Evolutionary conservation across 2,113 vertebrate genomes (phyloP).

Genomic region (Carlito syrichta): DNA sequence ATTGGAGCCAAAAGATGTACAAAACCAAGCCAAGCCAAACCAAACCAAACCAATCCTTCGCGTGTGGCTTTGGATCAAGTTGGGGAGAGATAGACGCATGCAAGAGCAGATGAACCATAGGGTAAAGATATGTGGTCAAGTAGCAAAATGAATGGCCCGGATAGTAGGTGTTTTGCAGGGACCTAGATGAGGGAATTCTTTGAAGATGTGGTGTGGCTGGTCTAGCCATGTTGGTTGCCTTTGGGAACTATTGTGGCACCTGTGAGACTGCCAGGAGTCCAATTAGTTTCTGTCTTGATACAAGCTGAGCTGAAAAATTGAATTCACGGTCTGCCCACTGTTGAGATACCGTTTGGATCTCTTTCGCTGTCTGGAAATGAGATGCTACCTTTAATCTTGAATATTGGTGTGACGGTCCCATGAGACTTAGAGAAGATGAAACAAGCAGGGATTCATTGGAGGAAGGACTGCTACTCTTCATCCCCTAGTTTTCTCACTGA

Average conservation of each 20-base stretch:
- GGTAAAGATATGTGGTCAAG: background rate
- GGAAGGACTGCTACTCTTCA: constrained; percentile 36
- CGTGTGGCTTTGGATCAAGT: background rate
- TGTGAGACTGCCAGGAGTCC: background rate
- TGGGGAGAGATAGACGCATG: background rate
- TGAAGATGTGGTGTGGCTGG: background rate
- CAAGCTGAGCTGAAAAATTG: background rate
- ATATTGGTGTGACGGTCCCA: background rate
- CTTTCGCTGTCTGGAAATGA: constrained; percentile 39
- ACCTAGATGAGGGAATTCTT: background rate
- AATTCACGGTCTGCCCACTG: background rate
- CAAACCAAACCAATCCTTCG: background rate
- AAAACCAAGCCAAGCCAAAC: background rate
- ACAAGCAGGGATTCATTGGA: background rate
- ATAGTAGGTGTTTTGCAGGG: background rate
- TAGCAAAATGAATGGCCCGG: background rate
- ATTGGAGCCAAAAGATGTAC: background rate
- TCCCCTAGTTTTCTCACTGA: constrained; percentile 19
- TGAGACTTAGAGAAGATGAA: constrained; percentile 27
- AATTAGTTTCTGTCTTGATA: background rate
- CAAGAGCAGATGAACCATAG: background rate
- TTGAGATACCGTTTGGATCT: constrained; percentile 18
- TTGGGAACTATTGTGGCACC: background rate
- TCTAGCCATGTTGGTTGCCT: background rate
- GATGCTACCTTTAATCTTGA: constrained; percentile 43